Base-by-base conservation (phyloP, 2,113 vertebrate genomes). In the Clarias magur region DNA sequence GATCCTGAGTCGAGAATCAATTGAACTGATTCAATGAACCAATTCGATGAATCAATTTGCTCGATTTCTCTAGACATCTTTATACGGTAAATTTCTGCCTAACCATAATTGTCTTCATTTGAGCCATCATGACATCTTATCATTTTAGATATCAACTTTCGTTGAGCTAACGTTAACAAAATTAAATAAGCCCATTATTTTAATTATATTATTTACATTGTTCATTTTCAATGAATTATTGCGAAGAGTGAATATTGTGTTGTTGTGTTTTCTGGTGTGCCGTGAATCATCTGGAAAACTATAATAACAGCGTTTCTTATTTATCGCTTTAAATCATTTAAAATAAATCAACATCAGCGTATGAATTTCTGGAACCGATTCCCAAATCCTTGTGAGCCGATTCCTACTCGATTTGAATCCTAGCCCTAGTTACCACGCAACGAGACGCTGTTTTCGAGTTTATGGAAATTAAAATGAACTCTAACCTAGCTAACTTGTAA, bases 381-480 rank as follows among this genome's bases (percentile, higher is more conserved):
- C 56, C 2, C 1, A 60, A 34, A 23, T 6, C 19, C 54, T 1
- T 2, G 15, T 60, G 56, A 80, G 38, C 62, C 57, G 79, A 81
- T n/a, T 81, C 79, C 25, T 81, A 7, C 21, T 7, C 3, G 19
- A 23, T 4, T 1, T 25, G 79, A 81, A 62, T 81, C 57, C 11
- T 5, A 38, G 57, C 79, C 21, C 1, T 5, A 27, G 90, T 91
- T 91, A 87, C 90, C 60, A 88, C 54, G 90, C 88, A 91, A 89
- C 90, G 65, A 59, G 90, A 89, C 88, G 88, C 88, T 48, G 48
- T 48, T 17, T 23, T 34, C 30, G 2, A 38, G 21, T 38, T 53
- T 25, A 1, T 53, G 13, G 21, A 63, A 48, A n/a, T 63, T 7
- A 27, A 63, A 48, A n/a, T 34, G 34, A 73, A 3, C 15, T 16